These are phyloP conservation scores for Hippoglossus hippoglossus DNA, from an alignment of 2,797 vertebrate genomes.

Conservation along the genomic window DNA sequence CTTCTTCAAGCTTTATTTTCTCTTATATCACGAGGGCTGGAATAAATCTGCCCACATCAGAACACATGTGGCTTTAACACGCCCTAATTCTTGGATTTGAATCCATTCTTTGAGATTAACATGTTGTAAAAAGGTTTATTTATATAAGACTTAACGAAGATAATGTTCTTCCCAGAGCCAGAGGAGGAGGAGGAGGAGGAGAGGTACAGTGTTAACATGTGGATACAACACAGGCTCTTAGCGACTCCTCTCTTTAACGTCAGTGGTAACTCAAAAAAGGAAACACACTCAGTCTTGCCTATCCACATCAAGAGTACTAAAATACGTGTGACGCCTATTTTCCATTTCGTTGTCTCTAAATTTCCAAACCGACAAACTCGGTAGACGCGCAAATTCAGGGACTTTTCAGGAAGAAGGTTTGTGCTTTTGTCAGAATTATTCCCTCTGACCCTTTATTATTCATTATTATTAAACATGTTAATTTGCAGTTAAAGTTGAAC, in stretches of 20 bases:
- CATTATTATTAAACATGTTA: neutral
- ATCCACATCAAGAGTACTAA: conserved; percentile 37
- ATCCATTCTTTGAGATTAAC: conserved; percentile 21
- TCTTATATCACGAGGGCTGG: neutral
- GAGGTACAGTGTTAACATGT: conserved; percentile 29
- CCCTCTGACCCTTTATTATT: conserved; percentile 1
- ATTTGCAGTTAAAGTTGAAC: too few relatives aligned
- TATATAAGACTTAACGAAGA: conserved; percentile 21
- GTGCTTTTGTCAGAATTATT: neutral
- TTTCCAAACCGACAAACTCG: conserved; percentile 48
- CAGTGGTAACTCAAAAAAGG: conserved; percentile 41
- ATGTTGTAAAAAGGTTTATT: conserved; percentile 13
- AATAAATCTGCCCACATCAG: conserved; percentile 7
- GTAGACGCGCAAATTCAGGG: conserved; percentile 11
- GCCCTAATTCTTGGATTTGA: conserved; percentile 19
- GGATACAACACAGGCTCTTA: conserved; percentile 28
- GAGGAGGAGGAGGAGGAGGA: neutral
- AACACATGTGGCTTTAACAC: conserved; percentile 11
- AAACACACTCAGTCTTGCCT: conserved; percentile 22
- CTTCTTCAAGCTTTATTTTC: conserved; percentile 14
- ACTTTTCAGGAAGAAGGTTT: conserved; percentile 19
- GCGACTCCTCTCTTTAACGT: conserved; percentile 33
- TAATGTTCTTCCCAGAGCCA: conserved; percentile 5
- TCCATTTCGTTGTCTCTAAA: conserved; percentile 46
- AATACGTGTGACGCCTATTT: conserved; percentile 50